A percentile compares a stretch with the other conserved stretches of the same genome.
Conservation (phyloP, 2,797 vertebrate species). For the Phataginus tetradactyla region DNA sequence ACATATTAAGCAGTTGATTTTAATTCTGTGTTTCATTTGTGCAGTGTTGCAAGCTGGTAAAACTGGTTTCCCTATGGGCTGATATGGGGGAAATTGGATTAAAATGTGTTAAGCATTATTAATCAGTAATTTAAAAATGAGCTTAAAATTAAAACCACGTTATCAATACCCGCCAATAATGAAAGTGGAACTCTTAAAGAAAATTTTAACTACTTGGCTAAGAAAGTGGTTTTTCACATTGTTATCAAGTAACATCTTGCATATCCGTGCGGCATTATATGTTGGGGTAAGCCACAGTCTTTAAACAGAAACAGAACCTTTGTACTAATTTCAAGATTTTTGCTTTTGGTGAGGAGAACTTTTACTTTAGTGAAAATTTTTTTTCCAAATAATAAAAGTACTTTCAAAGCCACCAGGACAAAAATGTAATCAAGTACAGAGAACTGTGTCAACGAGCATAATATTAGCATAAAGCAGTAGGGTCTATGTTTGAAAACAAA, state of each 20-base stretch:
- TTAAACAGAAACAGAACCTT: conserved; percentile 23
- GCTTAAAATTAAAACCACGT: conserved; percentile 20
- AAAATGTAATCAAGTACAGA: background rate
- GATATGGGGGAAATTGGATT: background rate
- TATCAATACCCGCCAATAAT: background rate
- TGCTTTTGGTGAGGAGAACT: background rate
- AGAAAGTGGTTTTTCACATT: conserved; percentile 15
- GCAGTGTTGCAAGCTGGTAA: background rate
- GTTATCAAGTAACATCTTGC: background rate
- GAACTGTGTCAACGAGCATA: background rate
- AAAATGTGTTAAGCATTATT: conserved; percentile 31
- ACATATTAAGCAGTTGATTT: background rate
- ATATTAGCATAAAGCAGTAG: background rate
- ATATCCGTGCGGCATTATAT: background rate
- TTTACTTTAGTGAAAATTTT: background rate
- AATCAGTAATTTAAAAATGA: background rate
- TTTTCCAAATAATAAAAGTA: conserved; percentile 2
- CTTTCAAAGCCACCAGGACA: background rate
- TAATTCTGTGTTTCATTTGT: conserved; percentile 46
- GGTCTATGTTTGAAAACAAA: background rate
- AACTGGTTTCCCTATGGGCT: background rate
- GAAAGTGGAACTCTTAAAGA: conserved; percentile 30
- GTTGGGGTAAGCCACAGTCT: conserved; percentile 16
- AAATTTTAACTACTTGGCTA: background rate
- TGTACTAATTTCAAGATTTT: background rate